Evolutionary conservation across 2,113 vertebrate species (phyloP), one percentile per base, ranked within the genome.

Genomic region (Uropsilus gracilis): DNA sequence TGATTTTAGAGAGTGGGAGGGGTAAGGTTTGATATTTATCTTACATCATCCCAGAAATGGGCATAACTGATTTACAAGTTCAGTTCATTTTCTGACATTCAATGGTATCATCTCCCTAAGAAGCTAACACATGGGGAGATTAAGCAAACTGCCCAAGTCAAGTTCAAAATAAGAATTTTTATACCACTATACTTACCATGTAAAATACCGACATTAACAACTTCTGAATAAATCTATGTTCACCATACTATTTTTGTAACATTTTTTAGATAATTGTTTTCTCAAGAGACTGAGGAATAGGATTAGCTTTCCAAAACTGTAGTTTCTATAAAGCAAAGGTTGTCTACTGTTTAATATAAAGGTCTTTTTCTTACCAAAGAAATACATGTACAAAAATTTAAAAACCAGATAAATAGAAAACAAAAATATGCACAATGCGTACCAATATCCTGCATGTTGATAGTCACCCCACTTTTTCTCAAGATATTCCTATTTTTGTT

Each of bases 181-280:
- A 95, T 53, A 55, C 28, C 89, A 39, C 55, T 55, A 75, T 30
- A 77, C 18, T 81, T 81, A 86, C 82, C 32, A 76, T 11, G n/a
- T 71, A 71, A 89, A 34, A 90, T 5, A n/a, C n/a, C 30, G 46
- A 77, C 9, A 4, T 16, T 80, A 75, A 53, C 61, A 59, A 55
- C 59, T 55, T 87, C 28, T 83, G 84, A 92, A 76, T 61, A 76
- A 80, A 86, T 63, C 78, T 83, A 64, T 5, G 7, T 66, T 87
- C 50, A 18, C 63, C 46, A 46, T 12, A 44, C 32, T 39, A 57
- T 77, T 86, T 93, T 77, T 22, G 53, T 61, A 89, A 61, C n/a
- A 89, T 57, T 91, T 48, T 90, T 48, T 80, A 88, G 64, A 84
- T 28, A 91, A 66, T 20, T n/a, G n/a, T n/a, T n/a, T n/a, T n/a